Base-by-base conservation (phyloP, 1,140 invertebrate species). In the Drosophila punjabiensis region DNA sequence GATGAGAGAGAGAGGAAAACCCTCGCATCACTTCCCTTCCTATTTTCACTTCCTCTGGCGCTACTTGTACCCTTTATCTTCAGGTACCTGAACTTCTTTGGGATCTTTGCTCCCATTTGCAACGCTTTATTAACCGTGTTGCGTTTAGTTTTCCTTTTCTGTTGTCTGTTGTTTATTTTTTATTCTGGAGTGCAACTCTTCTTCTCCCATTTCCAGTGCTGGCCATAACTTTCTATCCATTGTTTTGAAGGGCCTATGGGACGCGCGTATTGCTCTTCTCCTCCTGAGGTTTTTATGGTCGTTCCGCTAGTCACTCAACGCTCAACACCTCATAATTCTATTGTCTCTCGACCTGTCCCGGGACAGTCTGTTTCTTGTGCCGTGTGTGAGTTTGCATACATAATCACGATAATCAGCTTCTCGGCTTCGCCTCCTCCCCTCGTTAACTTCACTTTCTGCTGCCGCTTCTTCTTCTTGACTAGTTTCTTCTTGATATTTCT, bases 311-410 rank as follows among this genome's bases (percentile, higher is more conserved):
- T 86, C 86, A 89, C 65, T 78, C 80, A 71, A 62, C 86, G 70
- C 62, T 89, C 85, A 91, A 90, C 86, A 89, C 86, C 86, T 89
- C 86, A 91, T 89, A 89, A 89, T 89, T 89, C 86, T 82, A 89
- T 89, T 89, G 86, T 89, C 82, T 90, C 85, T 82, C 82, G 81
- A 79, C 74, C 85, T 79, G 66, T 79, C 55, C 43, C 47, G 43
- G 5, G n/a, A n/a, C n/a, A n/a, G 43, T 63, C 18, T 48, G 50
- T 41, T 43, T 69, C 48, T 61, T 28, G 20, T 47, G 64, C 52
- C 63, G 65, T 68, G 58, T 81, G 69, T 82, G 76, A 70, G 62
- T 84, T 53, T 87, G 82, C 86, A 90, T 90, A 82, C 86, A 90
- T 85, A 89, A 90, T 89, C 67, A 90, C 43, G 65, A 80, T 89